Conservation (phyloP, 2,888 invertebrate species). For the Dusona sp. region DNA sequence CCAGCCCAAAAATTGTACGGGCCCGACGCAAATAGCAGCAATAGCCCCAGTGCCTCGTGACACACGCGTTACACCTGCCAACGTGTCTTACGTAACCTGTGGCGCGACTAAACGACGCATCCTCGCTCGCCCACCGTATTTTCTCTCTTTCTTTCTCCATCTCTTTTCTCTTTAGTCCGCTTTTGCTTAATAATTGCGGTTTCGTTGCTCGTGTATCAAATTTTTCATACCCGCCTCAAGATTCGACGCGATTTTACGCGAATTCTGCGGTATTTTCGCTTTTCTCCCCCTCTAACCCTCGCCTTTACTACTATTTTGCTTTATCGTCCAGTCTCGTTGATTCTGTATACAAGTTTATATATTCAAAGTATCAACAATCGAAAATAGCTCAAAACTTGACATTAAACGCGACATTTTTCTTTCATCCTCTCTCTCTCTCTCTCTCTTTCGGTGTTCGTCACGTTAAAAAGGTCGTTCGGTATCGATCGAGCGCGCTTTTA, state of each 20-base stretch:
- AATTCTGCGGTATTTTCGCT: neutral
- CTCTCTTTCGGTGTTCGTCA: conserved; percentile 22
- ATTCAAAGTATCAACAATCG: neutral
- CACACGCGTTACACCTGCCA: conserved; percentile 65
- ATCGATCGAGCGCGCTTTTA: conserved; percentile 59
- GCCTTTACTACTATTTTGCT: neutral
- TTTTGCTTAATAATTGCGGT: neutral
- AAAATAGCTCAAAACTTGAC: neutral
- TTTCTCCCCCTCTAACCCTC: neutral
- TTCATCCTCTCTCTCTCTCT: conserved; percentile 3
- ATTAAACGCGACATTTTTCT: neutral
- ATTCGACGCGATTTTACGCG: neutral
- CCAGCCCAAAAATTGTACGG: conserved; percentile 50
- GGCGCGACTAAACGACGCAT: conserved; percentile 29
- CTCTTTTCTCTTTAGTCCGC: neutral
- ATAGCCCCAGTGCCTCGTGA: conserved; percentile 61
- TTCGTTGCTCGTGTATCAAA: neutral
- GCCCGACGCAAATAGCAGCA: conserved; percentile 64
- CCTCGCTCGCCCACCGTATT: conserved; percentile 12
- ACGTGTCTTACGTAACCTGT: conserved; percentile 54
- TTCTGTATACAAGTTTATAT: neutral
- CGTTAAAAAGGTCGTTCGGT: conserved; percentile 60
- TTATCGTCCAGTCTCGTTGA: neutral
- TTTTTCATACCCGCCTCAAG: neutral
- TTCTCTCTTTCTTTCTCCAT: conserved; percentile 24